Evolutionary conservation across 2,113 vertebrate genomes (phyloP), one percentile per base, ranked within the genome.

Genomic region (Galeopterus variegatus): DNA sequence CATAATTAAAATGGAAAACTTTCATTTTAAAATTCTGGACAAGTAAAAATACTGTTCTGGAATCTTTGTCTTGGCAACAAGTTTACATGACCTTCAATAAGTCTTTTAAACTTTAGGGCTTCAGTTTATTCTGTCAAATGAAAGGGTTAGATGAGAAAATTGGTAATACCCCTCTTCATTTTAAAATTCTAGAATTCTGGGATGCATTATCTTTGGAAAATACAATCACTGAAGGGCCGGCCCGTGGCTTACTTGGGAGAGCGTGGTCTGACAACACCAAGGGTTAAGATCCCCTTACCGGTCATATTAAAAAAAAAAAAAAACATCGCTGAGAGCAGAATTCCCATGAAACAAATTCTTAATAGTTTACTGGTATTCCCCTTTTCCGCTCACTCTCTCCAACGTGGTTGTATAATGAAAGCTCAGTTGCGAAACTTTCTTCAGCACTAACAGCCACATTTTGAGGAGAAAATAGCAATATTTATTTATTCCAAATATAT

Each of bases 391-490:
- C 24, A 23, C 50, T 54, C 24, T 93, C 17, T 28, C 48, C 28
- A 67, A 58, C 19, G 36, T 80, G 48, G 91, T 67, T 93, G 92
- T 62, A 72, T 73, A 92, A 92, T 45, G 36, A 91, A 96, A 91
- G 72, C 11, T 87, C 33, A 81, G 33, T 72, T 41, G 28, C 18
- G 77, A 92, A 82, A 88, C n/a, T 56, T 79, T 79, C 77, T 58
- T 23, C 67, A 21, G 70, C 50, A 87, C 24, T 60, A 81, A 80
- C 8, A 64, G 50, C 69, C 21, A 82, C 31, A 86, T 50, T 89
- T 23, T 85, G 65, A 95, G 41, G 75, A 95, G 58, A 86, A 97
- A 96, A 97, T 90, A 31, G 41, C 77, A 65, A 36, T 92, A 45
- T 67, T 87, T 77, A 92, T 72, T 92, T 90, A 92, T 23, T 69